phyloP scores from a whole-genome alignment of 1,140 invertebrate genomes.

The Epicauta chinensis region DNA sequence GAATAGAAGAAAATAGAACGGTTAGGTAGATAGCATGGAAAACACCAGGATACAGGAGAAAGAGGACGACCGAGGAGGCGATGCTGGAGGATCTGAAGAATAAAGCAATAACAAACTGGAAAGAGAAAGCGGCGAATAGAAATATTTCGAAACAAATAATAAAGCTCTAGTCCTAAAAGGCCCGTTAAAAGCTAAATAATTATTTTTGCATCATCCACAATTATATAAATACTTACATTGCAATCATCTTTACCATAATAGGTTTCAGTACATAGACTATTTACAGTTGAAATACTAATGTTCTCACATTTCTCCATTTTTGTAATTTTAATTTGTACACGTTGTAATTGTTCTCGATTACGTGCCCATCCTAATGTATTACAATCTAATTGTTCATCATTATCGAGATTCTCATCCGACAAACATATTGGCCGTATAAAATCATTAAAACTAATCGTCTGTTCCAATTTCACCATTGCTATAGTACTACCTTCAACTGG shows the following conservation, averaged over 20 bases:
- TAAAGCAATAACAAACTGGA: no score
- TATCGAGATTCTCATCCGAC: conserved; percentile 42
- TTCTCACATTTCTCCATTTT: conserved; percentile 76
- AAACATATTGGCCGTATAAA: conserved; percentile 78
- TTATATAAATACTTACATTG: conserved; percentile 62
- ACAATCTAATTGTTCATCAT: conserved; percentile 49
- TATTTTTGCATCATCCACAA: no score
- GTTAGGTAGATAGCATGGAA: no score
- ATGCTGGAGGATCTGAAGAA: no score
- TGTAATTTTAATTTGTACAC: conserved; percentile 65
- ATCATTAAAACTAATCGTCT: conserved; percentile 68
- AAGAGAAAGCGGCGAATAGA: no score
- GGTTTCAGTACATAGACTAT: conserved; percentile 77
- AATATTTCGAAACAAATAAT: no score
- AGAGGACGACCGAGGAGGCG: no score
- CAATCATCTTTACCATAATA: conserved; percentile 71
- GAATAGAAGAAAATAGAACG: no score
- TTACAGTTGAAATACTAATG: conserved; percentile 72
- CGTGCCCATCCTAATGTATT: conserved; percentile 78
- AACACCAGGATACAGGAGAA: no score
- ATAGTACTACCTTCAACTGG: conserved; percentile 81
- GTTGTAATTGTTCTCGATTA: conserved; percentile 70
- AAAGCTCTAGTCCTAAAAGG: no score
- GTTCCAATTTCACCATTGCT: conserved; percentile 72
- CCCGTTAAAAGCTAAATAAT: no score